phyloP scores from a whole-genome alignment of 2,113 vertebrate genomes.

The Pangasianodon hypophthalmus region DNA sequence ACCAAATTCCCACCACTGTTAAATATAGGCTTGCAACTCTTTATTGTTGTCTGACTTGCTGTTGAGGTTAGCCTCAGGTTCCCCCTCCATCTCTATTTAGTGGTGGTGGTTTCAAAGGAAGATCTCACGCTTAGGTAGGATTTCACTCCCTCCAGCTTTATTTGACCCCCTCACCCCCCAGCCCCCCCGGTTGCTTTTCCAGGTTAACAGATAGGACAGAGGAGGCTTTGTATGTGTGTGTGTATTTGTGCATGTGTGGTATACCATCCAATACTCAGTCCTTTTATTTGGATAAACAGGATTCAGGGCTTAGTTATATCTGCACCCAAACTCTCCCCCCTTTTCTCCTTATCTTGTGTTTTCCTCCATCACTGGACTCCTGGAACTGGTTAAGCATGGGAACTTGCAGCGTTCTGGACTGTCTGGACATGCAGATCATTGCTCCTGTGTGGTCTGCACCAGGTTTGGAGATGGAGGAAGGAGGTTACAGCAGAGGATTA shows the following conservation, averaged over 20 bases:
- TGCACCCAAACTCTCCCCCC: conserved; percentile 5
- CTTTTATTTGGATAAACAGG: conserved; percentile 29
- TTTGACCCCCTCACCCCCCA: conserved; percentile 28
- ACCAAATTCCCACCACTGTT: conserved; percentile 76
- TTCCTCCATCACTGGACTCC: conserved; percentile 16
- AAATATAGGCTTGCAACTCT: conserved; percentile 75
- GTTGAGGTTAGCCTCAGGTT: conserved; percentile 58
- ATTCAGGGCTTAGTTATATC: conserved; percentile 25
- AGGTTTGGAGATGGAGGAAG: conserved; percentile 46
- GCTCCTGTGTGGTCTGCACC: conserved; percentile 58
- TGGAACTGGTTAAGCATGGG: conserved; percentile 60
- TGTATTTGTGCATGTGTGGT: conserved; percentile 30
- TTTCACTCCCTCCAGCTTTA: conserved; percentile 63
- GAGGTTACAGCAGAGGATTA: conserved; percentile 40
- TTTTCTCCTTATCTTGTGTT: conserved; percentile 55
- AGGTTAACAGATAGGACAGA: conserved; percentile 53
- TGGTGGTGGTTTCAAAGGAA: conserved; percentile 59
- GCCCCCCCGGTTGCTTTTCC: conserved; percentile 20
- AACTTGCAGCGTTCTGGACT: conserved; percentile 61
- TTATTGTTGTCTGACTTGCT: conserved; percentile 67
- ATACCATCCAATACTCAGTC: conserved; percentile 11
- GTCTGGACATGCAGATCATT: conserved; percentile 58
- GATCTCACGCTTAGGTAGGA: conserved; percentile 64
- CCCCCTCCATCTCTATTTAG: conserved; percentile 59
- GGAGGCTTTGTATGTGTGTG: conserved; percentile 43